Percentiles rank a stretch among this genome's conserved stretches.
Conservation (phyloP, 2,113 vertebrate species). For the Tupaia chinensis region DNA sequence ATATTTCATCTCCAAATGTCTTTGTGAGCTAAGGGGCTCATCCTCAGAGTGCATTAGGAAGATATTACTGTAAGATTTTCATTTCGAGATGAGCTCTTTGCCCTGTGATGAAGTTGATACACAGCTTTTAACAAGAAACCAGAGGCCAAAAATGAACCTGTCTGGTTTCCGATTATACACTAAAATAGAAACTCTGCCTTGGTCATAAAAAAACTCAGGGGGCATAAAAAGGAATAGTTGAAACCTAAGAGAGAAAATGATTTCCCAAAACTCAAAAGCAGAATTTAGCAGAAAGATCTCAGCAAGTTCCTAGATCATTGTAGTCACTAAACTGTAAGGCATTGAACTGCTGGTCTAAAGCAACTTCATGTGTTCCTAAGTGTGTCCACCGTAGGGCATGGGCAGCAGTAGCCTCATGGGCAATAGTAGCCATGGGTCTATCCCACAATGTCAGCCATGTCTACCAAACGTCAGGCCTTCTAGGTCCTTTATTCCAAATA, state of each 20-base stretch:
- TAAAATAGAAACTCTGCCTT: constrained; percentile 38
- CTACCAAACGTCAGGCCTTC: not conserved
- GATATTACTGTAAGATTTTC: not conserved
- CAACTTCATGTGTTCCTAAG: not conserved
- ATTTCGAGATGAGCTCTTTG: constrained; percentile 11
- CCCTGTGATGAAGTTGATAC: not conserved
- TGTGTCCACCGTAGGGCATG: not conserved
- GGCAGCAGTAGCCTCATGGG: not conserved
- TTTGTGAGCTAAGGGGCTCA: not conserved
- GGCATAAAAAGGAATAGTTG: not conserved
- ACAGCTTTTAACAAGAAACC: constrained; percentile 14
- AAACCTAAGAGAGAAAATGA: not conserved
- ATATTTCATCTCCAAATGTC: not conserved
- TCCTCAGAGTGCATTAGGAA: not conserved
- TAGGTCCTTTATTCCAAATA: not conserved
- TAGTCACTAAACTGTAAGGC: not conserved
- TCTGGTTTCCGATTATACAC: not conserved
- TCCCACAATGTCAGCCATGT: not conserved
- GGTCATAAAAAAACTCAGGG: constrained; percentile 22
- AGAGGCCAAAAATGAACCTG: not conserved
- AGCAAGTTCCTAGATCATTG: not conserved
- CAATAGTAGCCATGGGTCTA: not conserved
- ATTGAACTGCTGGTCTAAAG: not conserved
- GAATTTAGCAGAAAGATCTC: not conserved
- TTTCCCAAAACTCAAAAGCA: not conserved